phyloP scores from a whole-genome alignment of 2,888 invertebrate genomes.

The Caprella mutica region DNA sequence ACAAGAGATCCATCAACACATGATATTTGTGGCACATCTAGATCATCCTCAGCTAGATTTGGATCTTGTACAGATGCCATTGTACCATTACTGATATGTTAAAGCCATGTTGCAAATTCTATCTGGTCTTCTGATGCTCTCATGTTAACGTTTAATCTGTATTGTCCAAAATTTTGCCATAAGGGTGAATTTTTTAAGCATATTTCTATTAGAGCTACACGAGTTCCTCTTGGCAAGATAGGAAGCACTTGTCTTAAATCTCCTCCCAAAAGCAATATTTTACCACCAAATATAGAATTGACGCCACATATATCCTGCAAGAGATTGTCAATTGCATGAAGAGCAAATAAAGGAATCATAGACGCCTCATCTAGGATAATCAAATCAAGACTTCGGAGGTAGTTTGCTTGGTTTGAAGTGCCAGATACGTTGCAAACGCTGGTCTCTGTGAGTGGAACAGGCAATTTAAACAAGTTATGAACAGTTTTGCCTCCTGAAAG shows the following conservation, averaged over 20 bases:
- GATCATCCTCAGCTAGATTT: not conserved
- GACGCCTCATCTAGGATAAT: slow-evolving; percentile 40
- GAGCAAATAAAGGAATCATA: slow-evolving; percentile 39
- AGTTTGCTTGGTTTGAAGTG: slow-evolving; percentile 36
- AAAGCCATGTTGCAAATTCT: slow-evolving; percentile 6
- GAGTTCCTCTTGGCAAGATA: slow-evolving; percentile 1
- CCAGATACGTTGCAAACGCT: slow-evolving; percentile 38
- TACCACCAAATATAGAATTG: slow-evolving; percentile 13
- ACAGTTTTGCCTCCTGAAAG: slow-evolving; percentile 41
- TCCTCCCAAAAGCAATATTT: slow-evolving; percentile 34
- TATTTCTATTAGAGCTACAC: not conserved
- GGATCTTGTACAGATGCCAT: not conserved
- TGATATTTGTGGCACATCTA: not conserved
- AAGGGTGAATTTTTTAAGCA: not conserved
- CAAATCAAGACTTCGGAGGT: slow-evolving; percentile 39
- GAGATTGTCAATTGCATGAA: slow-evolving; percentile 39
- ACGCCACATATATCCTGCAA: slow-evolving; percentile 35
- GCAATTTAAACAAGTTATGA: slow-evolving; percentile 40
- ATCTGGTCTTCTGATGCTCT: not conserved
- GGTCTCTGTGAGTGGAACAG: slow-evolving; percentile 36
- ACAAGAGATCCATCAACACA: not conserved
- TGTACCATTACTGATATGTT: not conserved
- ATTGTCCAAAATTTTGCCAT: not conserved
- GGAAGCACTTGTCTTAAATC: slow-evolving; percentile 36
- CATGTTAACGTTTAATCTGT: not conserved